These are phyloP conservation scores for Polypterus senegalus DNA, from an alignment of 2,113 vertebrate genomes.

Conservation along the genomic window DNA sequence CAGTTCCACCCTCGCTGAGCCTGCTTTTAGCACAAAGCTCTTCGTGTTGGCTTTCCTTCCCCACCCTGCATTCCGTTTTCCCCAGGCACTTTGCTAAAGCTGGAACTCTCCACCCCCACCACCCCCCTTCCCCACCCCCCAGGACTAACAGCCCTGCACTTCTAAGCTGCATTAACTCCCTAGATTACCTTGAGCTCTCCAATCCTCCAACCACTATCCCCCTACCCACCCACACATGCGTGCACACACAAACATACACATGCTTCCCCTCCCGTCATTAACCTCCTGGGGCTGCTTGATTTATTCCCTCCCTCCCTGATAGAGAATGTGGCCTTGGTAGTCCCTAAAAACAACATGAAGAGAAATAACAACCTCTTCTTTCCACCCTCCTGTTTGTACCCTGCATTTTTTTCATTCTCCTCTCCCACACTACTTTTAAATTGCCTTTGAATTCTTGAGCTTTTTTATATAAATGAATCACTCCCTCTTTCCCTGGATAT, in stretches of 20 bases:
- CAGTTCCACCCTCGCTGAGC: conserved; percentile 48
- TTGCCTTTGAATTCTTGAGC: conserved; percentile 67
- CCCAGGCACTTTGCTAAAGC: conserved; percentile 51
- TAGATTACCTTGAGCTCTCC: conserved; percentile 58
- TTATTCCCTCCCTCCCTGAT: conserved; percentile 34
- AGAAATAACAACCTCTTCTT: conserved; percentile 52
- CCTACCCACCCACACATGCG: background rate
- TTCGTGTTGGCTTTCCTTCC: conserved; percentile 65
- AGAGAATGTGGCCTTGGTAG: conserved; percentile 54
- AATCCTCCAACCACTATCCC: conserved; percentile 32
- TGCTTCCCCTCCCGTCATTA: conserved; percentile 29
- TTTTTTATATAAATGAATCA: conserved; percentile 51
- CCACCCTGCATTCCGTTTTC: conserved; percentile 76
- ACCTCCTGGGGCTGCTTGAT: conserved; percentile 30
- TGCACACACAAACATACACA: background rate
- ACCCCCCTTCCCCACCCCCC: conserved; percentile 19
- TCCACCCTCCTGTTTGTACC: conserved; percentile 49
- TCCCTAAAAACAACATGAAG: conserved; percentile 57
- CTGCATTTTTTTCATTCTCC: conserved; percentile 56
- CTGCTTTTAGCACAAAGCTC: conserved; percentile 66
- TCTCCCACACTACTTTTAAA: conserved; percentile 69
- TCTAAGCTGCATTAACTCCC: conserved; percentile 61
- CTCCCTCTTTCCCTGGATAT: conserved; percentile 54
- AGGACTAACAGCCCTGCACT: conserved; percentile 22
- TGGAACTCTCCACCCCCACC: conserved; percentile 37